Conservation (phyloP, 2,888 invertebrate genomes). For the Villa cingulata region DNA sequence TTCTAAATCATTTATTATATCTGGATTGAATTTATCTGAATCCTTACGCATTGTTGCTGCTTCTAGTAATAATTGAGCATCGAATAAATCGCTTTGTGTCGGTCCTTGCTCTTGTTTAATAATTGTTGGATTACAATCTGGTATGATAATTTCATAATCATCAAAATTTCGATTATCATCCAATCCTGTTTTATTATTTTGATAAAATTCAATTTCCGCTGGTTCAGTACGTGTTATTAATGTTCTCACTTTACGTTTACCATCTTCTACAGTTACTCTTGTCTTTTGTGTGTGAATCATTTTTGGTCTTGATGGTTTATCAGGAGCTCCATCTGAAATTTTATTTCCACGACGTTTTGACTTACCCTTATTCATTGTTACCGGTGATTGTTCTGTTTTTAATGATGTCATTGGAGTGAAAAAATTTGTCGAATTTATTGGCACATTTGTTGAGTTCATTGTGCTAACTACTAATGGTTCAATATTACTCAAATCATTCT, state of each 20-base stretch:
- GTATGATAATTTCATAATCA: slow-evolving; percentile 31
- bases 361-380: slow-evolving; percentile 19
- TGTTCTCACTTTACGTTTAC: slow-evolving; percentile 45
- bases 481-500: slow-evolving; percentile 38
- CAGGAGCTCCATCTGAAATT: slow-evolving; percentile 9
- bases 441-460: slow-evolving; percentile 22
- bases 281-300: slow-evolving; percentile 67
- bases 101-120: slow-evolving; percentile 22
- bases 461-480: slow-evolving; percentile 29
- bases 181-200: slow-evolving; percentile 1
- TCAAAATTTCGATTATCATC: slow-evolving; percentile 11
- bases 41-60: slow-evolving; percentile 27
- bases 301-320: slow-evolving; percentile 44
- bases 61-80: slow-evolving; percentile 28
- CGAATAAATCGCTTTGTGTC: slow-evolving; percentile 25
- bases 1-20: slow-evolving; percentile 33
- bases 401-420: slow-evolving; percentile 18
- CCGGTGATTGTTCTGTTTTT: slow-evolving; percentile 18
- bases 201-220: slow-evolving; percentile 18
- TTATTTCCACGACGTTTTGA: slow-evolving; percentile 22
- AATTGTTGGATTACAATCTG: slow-evolving; percentile 27
- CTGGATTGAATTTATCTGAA: slow-evolving; percentile 30
- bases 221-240: slow-evolving; percentile 35
- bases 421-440: slow-evolving; percentile 12
- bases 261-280: slow-evolving; percentile 39